phyloP scores from a whole-genome alignment of 2,888 invertebrate genomes.

The Rotaria magnacalcarata region DNA sequence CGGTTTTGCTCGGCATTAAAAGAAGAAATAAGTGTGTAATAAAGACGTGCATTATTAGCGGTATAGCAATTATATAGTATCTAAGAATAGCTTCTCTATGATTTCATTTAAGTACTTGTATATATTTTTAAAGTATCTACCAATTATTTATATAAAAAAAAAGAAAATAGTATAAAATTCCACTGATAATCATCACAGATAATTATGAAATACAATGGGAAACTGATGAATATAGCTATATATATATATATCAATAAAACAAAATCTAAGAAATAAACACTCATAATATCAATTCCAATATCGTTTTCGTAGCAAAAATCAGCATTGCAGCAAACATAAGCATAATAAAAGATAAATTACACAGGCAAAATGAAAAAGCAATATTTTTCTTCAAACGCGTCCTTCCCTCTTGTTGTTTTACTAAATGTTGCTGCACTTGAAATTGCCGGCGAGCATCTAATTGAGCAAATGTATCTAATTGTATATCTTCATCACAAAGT shows the following conservation, averaged over 20 bases:
- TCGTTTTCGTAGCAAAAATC: not conserved
- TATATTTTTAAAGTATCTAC: not conserved
- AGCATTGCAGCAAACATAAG: slow-evolving; percentile 23
- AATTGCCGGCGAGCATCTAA: not conserved
- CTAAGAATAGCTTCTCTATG: not conserved
- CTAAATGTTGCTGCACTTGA: not conserved
- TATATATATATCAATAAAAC: not conserved
- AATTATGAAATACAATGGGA: not conserved
- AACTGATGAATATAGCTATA: not conserved
- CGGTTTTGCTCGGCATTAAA: not conserved
- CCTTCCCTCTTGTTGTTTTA: slow-evolving; percentile 20
- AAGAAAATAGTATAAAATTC: not conserved
- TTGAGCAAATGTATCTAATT: slow-evolving; percentile 25
- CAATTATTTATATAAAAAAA: not conserved
- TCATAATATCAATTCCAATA: not conserved
- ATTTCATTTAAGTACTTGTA: not conserved
- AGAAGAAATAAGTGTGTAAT: not conserved
- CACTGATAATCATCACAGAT: not conserved
- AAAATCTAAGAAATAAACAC: not conserved
- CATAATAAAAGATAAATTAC: slow-evolving; percentile 25
- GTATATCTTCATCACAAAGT: not conserved
- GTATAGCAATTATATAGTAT: not conserved
- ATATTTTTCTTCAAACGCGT: slow-evolving; percentile 2
- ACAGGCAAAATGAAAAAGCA: slow-evolving; percentile 22
- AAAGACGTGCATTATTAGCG: not conserved